Evolutionary conservation across 2,888 invertebrate genomes (phyloP), one percentile per base, ranked within the genome.

Genomic region (Trichopria drosophilae): DNA sequence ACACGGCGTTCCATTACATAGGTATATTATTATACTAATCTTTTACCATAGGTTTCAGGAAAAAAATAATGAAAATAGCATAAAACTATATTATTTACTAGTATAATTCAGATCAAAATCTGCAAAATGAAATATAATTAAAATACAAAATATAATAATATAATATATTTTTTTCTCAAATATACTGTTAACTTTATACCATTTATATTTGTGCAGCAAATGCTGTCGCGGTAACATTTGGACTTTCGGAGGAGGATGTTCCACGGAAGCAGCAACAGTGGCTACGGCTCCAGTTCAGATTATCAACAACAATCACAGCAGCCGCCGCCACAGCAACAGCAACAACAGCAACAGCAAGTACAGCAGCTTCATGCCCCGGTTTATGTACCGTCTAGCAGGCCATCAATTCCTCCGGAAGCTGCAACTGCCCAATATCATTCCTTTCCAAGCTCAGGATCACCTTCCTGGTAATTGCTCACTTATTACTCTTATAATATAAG

Each of bases 381-480:
- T 34, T 86, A 86, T 74, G 86, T 86, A 53, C 84, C 85, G 28
- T 82, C 84, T 23, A 83, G 82, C 58, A 73, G 77, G 52, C 79
- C 83, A 40, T 77, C 80, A 9, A 77, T 83, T 49, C 78, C 80
- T 28, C 79, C 81, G 23, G 78, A 82, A 45, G 72, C 73, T 76
- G 80, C 69, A 76, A 79, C 67, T 71, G 79, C 73, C 65, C 81
- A 56, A 71, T 75, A 75, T 53, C 75, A 74, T 44, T 70, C 75
- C n/a, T 75, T 74, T 58, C 68, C 75, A 37, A 59, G 67, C 42
- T 71, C 74, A 35, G 71, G 72, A 16, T 75, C 74, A 37, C 73
- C 74, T 47, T 73, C 72, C 57, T 74, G 74, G 74, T 75, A 61
- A 62, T 56, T n/a, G n/a, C n/a, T n/a, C n/a, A n/a, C n/a, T n/a